phyloP scores from a whole-genome alignment of 1,140 invertebrate genomes.

The Notospermus geniculatus region DNA sequence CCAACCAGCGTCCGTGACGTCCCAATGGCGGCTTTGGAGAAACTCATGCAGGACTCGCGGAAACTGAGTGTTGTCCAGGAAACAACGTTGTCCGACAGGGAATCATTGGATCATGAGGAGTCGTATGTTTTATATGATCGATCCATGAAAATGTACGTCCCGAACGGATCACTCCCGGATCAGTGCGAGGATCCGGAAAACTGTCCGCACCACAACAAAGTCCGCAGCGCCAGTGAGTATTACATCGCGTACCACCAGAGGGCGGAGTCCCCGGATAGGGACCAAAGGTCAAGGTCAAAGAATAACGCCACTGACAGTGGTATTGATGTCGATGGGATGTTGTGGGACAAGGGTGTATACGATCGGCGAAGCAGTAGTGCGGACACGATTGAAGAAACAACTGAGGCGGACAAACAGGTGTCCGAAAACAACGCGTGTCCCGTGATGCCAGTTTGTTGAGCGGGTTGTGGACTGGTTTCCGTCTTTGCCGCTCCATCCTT shows the following conservation, averaged over 20 bases:
- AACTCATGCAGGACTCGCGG: not conserved
- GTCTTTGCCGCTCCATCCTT: too few species aligned
- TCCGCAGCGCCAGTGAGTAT: conserved; percentile 30
- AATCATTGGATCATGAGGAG: conserved; percentile 29
- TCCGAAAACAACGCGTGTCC: too few species aligned
- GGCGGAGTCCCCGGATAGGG: too few species aligned
- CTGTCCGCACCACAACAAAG: conserved; percentile 8
- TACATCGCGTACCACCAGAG: conserved; percentile 21
- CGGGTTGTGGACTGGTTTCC: too few species aligned
- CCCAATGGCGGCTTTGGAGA: not conserved
- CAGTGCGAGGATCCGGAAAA: conserved; percentile 24
- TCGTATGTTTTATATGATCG: conserved; percentile 27
- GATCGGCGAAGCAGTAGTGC: not conserved
- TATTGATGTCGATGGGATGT: too few species aligned
- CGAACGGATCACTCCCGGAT: conserved; percentile 10
- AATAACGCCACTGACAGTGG: too few species aligned
- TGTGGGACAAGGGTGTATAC: too few species aligned
- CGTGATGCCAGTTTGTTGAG: too few species aligned
- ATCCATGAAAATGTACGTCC: conserved; percentile 15
- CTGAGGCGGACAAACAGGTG: too few species aligned
- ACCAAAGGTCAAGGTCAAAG: too few species aligned
- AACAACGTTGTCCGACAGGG: conserved; percentile 2
- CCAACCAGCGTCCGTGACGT: not conserved
- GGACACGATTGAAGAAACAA: too few species aligned
- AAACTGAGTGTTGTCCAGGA: not conserved